A percentile compares a stretch with the other conserved stretches of the same genome.
These are phyloP conservation scores for Cygnus olor DNA, from an alignment of 2,797 vertebrate species.

Conservation along the genomic window DNA sequence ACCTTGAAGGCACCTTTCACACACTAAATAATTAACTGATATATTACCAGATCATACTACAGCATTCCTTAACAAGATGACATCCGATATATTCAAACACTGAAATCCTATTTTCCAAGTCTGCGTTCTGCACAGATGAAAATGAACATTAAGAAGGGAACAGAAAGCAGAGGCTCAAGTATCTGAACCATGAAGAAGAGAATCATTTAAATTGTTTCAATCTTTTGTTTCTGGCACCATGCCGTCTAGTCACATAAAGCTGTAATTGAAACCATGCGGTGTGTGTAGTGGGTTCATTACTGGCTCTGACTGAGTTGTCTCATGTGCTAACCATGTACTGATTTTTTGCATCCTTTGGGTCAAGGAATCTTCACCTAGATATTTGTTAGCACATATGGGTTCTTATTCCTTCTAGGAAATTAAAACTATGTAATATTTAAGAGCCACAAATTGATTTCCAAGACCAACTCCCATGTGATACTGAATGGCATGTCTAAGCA, in stretches of 20 bases:
- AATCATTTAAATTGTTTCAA: constrained; percentile 62
- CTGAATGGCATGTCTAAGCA: constrained; percentile 4
- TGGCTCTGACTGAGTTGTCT: constrained; percentile 48
- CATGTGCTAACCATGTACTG: constrained; percentile 59
- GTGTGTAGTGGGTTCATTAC: constrained; percentile 71
- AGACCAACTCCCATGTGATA: not conserved
- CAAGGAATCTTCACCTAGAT: constrained; percentile 53
- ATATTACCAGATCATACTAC: constrained; percentile 2
- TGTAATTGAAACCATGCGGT: constrained; percentile 77
- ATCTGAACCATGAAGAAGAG: constrained; percentile 69
- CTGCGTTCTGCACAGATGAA: constrained; percentile 49
- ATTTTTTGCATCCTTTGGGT: constrained; percentile 58
- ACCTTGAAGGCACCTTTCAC: constrained; percentile 1
- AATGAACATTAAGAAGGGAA: constrained; percentile 60
- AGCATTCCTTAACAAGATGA: constrained; percentile 37
- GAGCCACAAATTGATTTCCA: constrained; percentile 36
- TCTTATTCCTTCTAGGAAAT: constrained; percentile 44
- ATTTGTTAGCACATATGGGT: constrained; percentile 22
- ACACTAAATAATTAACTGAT: constrained; percentile 44
- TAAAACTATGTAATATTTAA: constrained; percentile 39
- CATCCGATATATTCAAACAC: constrained; percentile 47
- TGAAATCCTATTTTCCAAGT: constrained; percentile 49
- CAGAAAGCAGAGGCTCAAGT: constrained; percentile 57
- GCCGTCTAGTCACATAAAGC: constrained; percentile 74
- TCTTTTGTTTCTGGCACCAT: constrained; percentile 71